A percentile compares a stretch with the other conserved stretches of the same genome.
Evolutionary conservation across 92 coral and sea anemone species (phyloP).

Genomic region (Phymanthus crucifer): DNA sequence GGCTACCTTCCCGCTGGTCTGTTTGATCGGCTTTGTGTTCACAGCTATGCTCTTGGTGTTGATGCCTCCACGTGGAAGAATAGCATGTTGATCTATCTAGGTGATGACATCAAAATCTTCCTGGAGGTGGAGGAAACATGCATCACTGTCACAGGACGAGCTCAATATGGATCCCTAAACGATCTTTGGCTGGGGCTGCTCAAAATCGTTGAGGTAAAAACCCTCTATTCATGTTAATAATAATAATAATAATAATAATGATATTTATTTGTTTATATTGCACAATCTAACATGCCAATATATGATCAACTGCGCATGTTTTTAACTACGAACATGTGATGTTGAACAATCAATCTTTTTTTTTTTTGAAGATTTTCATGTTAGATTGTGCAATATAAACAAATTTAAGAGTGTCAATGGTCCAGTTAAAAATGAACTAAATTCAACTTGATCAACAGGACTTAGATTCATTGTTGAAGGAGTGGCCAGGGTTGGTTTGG

Average conservation of each 20-base stretch:
- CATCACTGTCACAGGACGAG: constrained; percentile 68
- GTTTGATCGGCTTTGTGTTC: constrained; percentile 88
- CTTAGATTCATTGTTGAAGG: constrained; percentile 63
- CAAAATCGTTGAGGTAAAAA: constrained; percentile 64
- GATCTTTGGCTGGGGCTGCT: constrained; percentile 74
- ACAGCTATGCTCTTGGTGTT: constrained; percentile 60
- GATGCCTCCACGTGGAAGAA: constrained; percentile 73
- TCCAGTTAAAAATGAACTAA: too few relatives aligned
- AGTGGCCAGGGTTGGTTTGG: constrained; percentile 78
- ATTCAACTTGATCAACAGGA: constrained; percentile 58
- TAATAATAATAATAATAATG: not conserved
- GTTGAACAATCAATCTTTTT: too few relatives aligned
- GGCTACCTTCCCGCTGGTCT: constrained; percentile 77
- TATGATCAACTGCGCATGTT: not conserved
- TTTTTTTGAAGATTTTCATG: too few relatives aligned
- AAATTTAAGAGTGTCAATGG: too few relatives aligned
- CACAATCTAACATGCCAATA: not conserved
- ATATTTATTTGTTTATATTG: not conserved
- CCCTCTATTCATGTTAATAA: not conserved
- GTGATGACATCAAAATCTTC: constrained; percentile 30
- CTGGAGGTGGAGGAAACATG: constrained; percentile 46
- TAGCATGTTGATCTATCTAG: constrained; percentile 57
- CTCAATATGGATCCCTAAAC: constrained; percentile 25
- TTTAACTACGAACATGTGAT: not conserved
- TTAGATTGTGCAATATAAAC: not conserved